Base-by-base conservation (phyloP, 1,140 invertebrate genomes). In the Neodiprion virginianus region DNA sequence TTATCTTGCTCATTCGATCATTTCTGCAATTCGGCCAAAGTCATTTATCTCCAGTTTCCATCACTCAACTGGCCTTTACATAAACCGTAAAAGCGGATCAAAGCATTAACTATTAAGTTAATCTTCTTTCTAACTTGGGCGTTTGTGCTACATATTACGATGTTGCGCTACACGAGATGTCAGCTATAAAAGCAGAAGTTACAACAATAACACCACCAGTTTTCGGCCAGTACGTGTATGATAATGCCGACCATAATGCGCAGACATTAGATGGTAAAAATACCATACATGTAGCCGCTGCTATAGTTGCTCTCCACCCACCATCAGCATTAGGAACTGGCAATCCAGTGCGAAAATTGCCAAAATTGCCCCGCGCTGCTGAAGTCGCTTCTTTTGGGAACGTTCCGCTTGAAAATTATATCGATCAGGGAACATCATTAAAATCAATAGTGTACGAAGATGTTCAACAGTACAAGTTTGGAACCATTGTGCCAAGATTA, bases 211-310 rank as follows among this genome's bases (percentile, higher is more conserved):
- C 79, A 72, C 77, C 78, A 49, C 78, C 77, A 74, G 74, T 79
- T 14, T 73, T 83, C 75, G 74, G 80, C 70, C 82, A 85, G 79
- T 82, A 83, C 80, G 80, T 83, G 76, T 81, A 74, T 80, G 82
- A 84, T 75, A 86, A 84, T 82, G 81, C 82, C 8, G 82, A 86
- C 79, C 83, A 84, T 69, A 85, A 85, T 84, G 80, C 84, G 67
- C 65, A 68, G 72, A 85, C 81, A 81, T 77, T 85, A 79, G 81
- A 84, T 73, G 82, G 82, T 79, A 75, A 83, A 75, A 80, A 84
- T 80, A 83, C 81, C 75, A 75, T 84, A 78, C 79, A 84, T 81
- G 81, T 71, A 78, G 81, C 23, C 17, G 17, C 17, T 17, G 17
- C 0, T 17, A 17, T 17, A 17, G 17, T 17, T 17, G 17, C 17